These are phyloP conservation scores for Dynastes hyllus DNA, from an alignment of 2,888 invertebrate species.

Conservation along the genomic window DNA sequence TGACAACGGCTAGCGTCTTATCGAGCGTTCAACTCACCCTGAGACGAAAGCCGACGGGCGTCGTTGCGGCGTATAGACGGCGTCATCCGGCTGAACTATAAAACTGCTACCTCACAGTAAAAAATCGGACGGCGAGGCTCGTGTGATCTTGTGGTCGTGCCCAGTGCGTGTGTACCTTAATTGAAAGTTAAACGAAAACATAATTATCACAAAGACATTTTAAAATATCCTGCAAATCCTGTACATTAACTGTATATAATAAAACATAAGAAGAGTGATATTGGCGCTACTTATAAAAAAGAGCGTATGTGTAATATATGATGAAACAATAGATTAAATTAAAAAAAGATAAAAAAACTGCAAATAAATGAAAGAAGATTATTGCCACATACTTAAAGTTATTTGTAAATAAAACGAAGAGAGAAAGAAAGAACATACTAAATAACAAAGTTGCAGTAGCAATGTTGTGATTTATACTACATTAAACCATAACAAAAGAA, in stretches of 20 bases:
- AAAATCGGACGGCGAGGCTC: conserved; percentile 51
- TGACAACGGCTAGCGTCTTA: conserved; percentile 69
- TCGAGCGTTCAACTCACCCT: conserved; percentile 57
- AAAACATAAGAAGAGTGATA: conserved; percentile 65
- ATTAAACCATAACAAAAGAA: conserved; percentile 53
- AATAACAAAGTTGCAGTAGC: conserved; percentile 61
- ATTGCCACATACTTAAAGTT: conserved; percentile 54
- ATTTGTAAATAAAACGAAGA: conserved; percentile 59
- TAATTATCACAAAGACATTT: conserved; percentile 51
- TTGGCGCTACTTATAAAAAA: conserved; percentile 60
- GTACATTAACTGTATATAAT: conserved; percentile 61
- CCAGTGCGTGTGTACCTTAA: conserved; percentile 62
- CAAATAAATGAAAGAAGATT: conserved; percentile 41
- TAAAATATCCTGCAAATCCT: conserved; percentile 40
- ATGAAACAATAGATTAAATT: conserved; percentile 54
- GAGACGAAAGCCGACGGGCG: conserved; percentile 47
- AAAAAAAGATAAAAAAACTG: conserved; percentile 47
- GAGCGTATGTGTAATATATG: conserved; percentile 67
- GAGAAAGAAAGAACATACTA: conserved; percentile 45
- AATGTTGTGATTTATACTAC: conserved; percentile 62
- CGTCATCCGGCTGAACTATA: conserved; percentile 55
- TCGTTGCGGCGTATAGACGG: conserved; percentile 38
- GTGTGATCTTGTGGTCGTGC: conserved; percentile 53
- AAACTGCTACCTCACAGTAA: conserved; percentile 60
- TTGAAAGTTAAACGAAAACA: conserved; percentile 49